phyloP scores from a whole-genome alignment of 2,113 vertebrate genomes.

The Hylia prasina region DNA sequence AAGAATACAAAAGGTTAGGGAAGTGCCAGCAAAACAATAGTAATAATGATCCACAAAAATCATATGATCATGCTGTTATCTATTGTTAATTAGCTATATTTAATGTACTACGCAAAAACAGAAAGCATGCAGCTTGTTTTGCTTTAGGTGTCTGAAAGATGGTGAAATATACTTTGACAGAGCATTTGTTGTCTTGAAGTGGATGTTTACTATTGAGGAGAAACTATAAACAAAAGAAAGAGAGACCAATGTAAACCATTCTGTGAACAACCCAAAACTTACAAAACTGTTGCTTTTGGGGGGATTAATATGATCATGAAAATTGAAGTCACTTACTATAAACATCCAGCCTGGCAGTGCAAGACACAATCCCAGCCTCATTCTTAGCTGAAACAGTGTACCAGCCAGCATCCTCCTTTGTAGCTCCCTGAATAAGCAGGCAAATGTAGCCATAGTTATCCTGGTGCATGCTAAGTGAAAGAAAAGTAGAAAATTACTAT shows the following conservation, averaged over 20 bases:
- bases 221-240: constrained; percentile 73
- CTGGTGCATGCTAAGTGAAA: constrained; percentile 90
- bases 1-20: constrained; percentile 22
- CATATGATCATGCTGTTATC: constrained; percentile 9
- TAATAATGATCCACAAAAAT: constrained; percentile 34
- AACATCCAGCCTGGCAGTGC: constrained; percentile 92
- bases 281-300: background rate
- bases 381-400: constrained; percentile 98
- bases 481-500: background rate
- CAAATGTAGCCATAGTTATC: constrained; percentile 95
- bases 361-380: constrained; percentile 94
- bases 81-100: constrained; percentile 32
- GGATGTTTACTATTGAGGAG: constrained; percentile 71
- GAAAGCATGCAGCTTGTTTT: constrained; percentile 55
- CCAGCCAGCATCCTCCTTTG: constrained; percentile 95
- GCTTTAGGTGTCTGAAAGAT: constrained; percentile 49
- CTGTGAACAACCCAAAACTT: background rate
- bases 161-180: constrained; percentile 67
- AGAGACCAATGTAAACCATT: constrained; percentile 64
- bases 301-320: background rate
- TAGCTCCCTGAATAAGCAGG: constrained; percentile 94
- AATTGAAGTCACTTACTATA: constrained; percentile 78
- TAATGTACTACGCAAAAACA: background rate
- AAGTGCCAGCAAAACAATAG: constrained; percentile 30
- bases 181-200: constrained; percentile 65